phyloP scores from a whole-genome alignment of 2,797 vertebrate species.

The Botia kubotai region DNA sequence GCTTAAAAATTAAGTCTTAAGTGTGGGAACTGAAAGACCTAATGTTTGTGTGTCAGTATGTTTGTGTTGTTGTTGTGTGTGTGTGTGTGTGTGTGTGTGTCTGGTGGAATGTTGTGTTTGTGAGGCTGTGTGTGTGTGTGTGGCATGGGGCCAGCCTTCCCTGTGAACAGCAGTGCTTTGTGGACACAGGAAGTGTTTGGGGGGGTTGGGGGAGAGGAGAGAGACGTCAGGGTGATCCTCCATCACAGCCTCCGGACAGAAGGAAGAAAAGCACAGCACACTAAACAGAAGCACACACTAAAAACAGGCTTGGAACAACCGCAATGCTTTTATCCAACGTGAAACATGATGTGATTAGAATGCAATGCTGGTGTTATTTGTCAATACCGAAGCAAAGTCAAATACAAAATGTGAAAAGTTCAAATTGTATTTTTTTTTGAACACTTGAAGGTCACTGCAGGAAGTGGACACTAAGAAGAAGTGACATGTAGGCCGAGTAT shows the following conservation, averaged over 20 bases:
- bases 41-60: slow-evolving; percentile 42
- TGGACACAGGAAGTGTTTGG: slow-evolving; percentile 75
- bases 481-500: too few relatives aligned
- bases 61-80: slow-evolving; percentile 16
- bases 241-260: slow-evolving; percentile 4
- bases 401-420: too few relatives aligned
- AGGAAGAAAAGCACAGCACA: slow-evolving; percentile 20
- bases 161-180: slow-evolving; percentile 76
- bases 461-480: too few relatives aligned
- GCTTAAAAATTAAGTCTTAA: slow-evolving; percentile 8
- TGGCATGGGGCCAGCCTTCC: slow-evolving; percentile 60
- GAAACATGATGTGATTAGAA: too few relatives aligned
- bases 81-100: slow-evolving; percentile 34
- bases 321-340: too few relatives aligned
- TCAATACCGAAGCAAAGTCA: too few relatives aligned
- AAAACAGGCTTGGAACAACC: background rate
- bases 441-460: too few relatives aligned
- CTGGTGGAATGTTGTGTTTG: slow-evolving; percentile 49
- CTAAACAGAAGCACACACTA: slow-evolving; percentile 4
- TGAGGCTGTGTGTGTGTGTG: background rate
- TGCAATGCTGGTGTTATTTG: too few relatives aligned
- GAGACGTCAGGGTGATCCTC: slow-evolving; percentile 29
- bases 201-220: slow-evolving; percentile 43
- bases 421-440: too few relatives aligned
- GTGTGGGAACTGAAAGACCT: slow-evolving; percentile 32